Base-by-base conservation (phyloP, 2,113 vertebrate genomes). In the Strigops habroptila region DNA sequence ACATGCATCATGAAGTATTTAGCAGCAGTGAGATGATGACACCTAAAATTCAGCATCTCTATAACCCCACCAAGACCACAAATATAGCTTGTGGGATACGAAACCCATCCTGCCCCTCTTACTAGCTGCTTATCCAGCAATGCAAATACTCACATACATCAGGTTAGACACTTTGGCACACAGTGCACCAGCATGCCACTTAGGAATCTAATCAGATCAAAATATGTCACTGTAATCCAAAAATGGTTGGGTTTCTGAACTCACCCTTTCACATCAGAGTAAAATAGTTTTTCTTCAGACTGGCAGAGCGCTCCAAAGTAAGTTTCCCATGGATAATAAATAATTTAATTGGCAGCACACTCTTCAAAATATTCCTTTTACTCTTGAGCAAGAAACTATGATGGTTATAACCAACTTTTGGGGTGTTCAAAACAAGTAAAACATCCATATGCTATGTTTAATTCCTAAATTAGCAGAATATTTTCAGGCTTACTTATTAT, bases 241-340 rank as follows among this genome's bases (percentile, higher is more conserved):
- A 95, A 90, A 68, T 10, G 44, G 73, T 24, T 68, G 12, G 30
- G 60, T 84, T 81, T 73, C 77, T 76, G 57, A 92, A 82, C 65
- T 84, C 17, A 60, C 13, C 43, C 76, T 91, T 88, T 86, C 67
- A 65, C n/a, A 95, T 86, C 39, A 64, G 30, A 88, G n/a, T 74
- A 77, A 82, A 88, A 31, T 28, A 68, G 12, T 55, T 63, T 90
- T 79, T 88, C 82, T 84, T 87, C 53, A 79, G 86, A 71, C 82
- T 85, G 77, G 88, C 53, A 94, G 25, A 73, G 52, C 5, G 18
- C 31, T 62, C 63, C 39, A 78, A 76, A 93, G 85, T 67, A 79
- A 33, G 41, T 76, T 95, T 93, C 95, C 83, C 92, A 95, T 86
- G 80, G 41, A 87, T 87, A 95, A 92, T 44, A 96, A 90, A 70